phyloP scores from a whole-genome alignment of 2,113 vertebrate species.

The Lepisosteus osseus region DNA sequence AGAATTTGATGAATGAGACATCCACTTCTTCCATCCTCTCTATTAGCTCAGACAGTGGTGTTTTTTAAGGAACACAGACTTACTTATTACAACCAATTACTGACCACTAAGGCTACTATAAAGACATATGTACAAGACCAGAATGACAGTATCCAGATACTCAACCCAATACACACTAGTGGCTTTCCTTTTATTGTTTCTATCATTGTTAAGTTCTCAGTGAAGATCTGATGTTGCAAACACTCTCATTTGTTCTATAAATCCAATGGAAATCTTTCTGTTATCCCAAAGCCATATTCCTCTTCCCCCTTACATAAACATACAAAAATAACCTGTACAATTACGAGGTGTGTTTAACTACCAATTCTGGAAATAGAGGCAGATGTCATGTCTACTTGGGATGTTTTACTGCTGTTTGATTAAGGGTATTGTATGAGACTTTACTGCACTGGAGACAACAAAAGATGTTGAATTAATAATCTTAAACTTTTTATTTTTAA shows the following conservation, averaged over 20 bases:
- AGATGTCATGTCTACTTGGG: no score
- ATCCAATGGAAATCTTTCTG: conserved; percentile 9
- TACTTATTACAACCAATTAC: conserved; percentile 52
- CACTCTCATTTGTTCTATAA: conserved; percentile 10
- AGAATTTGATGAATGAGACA: conserved; percentile 16
- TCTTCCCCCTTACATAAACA: conserved; percentile 12
- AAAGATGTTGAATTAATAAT: no score
- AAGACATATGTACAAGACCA: conserved; percentile 25
- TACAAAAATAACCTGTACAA: background rate
- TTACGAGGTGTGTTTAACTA: background rate
- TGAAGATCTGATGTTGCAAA: conserved; percentile 15
- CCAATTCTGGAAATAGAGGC: background rate
- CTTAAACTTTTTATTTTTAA: no score
- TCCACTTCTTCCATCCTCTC: conserved; percentile 37
- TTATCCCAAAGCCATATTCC: conserved; percentile 8
- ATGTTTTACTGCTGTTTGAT: no score
- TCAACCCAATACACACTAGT: no score
- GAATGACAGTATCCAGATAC: background rate
- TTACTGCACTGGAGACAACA: no score
- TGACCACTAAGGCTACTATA: conserved; percentile 21
- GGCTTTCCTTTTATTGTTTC: conserved; percentile 10
- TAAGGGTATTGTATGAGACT: no score
- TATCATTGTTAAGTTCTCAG: conserved; percentile 8
- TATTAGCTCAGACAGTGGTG: conserved; percentile 47
- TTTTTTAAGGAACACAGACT: conserved; percentile 35